Evolutionary conservation across 2,888 invertebrate species (phyloP).

Genomic region (Villa cingulata): DNA sequence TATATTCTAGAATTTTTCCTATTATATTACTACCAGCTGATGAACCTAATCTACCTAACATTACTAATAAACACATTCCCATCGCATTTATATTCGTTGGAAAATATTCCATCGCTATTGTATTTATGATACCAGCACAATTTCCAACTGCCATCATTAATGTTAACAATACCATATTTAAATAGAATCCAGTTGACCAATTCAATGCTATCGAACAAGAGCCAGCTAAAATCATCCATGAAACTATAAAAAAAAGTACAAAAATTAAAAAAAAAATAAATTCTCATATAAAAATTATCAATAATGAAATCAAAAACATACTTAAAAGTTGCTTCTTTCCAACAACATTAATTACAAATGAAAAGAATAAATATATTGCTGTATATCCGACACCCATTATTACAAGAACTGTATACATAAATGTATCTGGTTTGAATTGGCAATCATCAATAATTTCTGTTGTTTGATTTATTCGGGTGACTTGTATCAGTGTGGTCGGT

Average conservation of each 20-base stretch:
- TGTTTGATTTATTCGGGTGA: neutral
- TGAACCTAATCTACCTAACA: constrained; percentile 31
- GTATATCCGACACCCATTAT: constrained; percentile 52
- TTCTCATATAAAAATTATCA: neutral
- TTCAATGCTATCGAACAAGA: constrained; percentile 45
- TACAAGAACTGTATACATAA: constrained; percentile 51
- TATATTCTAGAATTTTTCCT: constrained; percentile 20
- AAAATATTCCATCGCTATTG: constrained; percentile 44
- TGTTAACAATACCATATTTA: constrained; percentile 46
- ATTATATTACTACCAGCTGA: constrained; percentile 28
- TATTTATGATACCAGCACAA: constrained; percentile 44
- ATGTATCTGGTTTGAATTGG: constrained; percentile 41
- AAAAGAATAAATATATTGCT: constrained; percentile 48
- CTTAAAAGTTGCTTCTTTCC: constrained; percentile 48
- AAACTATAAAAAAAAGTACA: constrained; percentile 17
- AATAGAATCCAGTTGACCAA: constrained; percentile 41
- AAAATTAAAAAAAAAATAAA: neutral
- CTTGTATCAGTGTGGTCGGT: neutral
- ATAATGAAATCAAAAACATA: constrained; percentile 17
- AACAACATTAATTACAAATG: constrained; percentile 42
- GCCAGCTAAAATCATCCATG: constrained; percentile 39
- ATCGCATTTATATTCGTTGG: constrained; percentile 41
- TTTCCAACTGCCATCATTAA: constrained; percentile 43
- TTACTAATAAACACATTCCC: constrained; percentile 33
- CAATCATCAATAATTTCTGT: constrained; percentile 27